A percentile compares a stretch with the other conserved stretches of the same genome.
phyloP scores from a whole-genome alignment of 2,888 invertebrate genomes.

The Leptopterna dolabrata region DNA sequence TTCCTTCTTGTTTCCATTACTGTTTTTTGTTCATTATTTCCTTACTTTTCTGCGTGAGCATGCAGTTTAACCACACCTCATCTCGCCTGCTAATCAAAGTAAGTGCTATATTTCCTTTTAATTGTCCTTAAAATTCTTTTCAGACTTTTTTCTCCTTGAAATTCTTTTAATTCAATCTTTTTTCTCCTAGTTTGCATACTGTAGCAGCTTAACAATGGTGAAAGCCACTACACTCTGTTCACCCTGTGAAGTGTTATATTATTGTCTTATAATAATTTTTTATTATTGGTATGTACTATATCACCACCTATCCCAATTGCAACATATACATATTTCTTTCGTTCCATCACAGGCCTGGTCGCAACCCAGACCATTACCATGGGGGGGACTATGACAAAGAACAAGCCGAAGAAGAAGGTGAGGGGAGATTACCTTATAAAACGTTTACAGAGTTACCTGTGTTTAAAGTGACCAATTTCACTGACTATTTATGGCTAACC shows the following conservation, averaged over 20 bases:
- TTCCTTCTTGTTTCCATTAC: not conserved
- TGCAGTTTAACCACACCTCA: not conserved
- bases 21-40: not conserved
- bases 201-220: too few relatives aligned
- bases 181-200: too few relatives aligned
- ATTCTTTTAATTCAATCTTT: not conserved
- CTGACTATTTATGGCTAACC: too few relatives aligned
- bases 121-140: not conserved
- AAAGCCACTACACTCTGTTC: too few relatives aligned
- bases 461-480: too few relatives aligned
- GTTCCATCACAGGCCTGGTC: constrained; percentile 6
- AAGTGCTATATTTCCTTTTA: not conserved
- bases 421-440: not conserved
- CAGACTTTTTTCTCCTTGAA: not conserved
- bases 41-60: not conserved
- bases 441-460: too few relatives aligned
- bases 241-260: too few relatives aligned
- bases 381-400: constrained; percentile 61
- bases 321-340: not conserved
- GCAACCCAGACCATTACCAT: constrained; percentile 59
- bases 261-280: too few relatives aligned
- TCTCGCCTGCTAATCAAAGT: not conserved
- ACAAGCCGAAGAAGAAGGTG: constrained; percentile 64
- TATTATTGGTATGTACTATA: too few relatives aligned
- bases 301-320: too few relatives aligned